Percentiles rank a stretch among this genome's conserved stretches.
Evolutionary conservation across 2,113 vertebrate species (phyloP).

Genomic region (Paramormyrops kingsleyae): DNA sequence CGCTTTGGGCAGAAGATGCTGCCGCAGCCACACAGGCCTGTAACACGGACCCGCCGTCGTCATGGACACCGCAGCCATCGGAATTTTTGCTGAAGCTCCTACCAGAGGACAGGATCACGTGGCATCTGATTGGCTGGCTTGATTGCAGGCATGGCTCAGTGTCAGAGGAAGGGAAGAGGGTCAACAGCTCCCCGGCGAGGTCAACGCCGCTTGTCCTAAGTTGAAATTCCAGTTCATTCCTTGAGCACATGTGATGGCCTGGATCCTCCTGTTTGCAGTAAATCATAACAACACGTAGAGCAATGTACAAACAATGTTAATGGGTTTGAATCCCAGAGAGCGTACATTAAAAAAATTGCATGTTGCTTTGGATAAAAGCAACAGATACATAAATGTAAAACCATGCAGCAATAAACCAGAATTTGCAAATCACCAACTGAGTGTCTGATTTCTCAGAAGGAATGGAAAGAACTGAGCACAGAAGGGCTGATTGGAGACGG

Average conservation of each 20-base stretch:
- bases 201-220: not conserved
- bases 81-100: not conserved
- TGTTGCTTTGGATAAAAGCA: not conserved
- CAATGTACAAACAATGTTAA: not conserved
- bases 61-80: not conserved
- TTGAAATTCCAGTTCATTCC: not conserved
- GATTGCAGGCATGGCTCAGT: not conserved
- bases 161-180: not conserved
- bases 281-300: not conserved
- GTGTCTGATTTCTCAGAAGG: not conserved
- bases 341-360: not conserved
- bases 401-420: not conserved
- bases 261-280: not conserved
- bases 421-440: not conserved
- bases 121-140: not conserved
- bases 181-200: not conserved
- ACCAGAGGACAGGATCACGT: not conserved
- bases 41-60: not conserved
- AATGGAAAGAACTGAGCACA: not conserved
- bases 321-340: not conserved
- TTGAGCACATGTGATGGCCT: not conserved
- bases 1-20: not conserved
- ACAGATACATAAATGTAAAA: not conserved
- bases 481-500: not conserved
- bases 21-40: not conserved